Percentiles rank a stretch among this genome's conserved stretches.
phyloP scores from a whole-genome alignment of 2,797 vertebrate species.

The Leptodactylus fallax region DNA sequence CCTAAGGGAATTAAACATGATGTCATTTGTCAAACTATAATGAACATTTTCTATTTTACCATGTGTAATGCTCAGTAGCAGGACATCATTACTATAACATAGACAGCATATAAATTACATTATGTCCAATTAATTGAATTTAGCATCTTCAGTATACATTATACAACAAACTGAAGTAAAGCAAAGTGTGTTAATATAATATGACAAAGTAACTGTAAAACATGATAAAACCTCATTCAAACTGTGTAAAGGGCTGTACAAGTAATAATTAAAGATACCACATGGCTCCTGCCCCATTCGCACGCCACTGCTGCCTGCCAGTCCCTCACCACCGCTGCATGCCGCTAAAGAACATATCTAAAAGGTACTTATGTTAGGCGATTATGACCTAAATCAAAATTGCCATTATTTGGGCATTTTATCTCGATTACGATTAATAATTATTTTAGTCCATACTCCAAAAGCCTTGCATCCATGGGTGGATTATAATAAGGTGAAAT shows the following conservation, averaged over 20 bases:
- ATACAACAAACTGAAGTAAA: not conserved
- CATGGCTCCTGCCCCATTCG: not conserved
- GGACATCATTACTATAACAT: slow-evolving; percentile 18
- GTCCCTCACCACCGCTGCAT: no score
- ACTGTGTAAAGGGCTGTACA: not conserved
- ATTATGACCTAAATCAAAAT: no score
- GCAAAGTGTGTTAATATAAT: not conserved
- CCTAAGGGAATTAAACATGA: not conserved
- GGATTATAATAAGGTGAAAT: no score
- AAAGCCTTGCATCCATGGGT: no score
- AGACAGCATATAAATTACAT: slow-evolving; percentile 12
- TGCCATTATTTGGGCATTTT: no score
- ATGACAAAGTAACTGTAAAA: not conserved
- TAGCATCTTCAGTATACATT: not conserved
- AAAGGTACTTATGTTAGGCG: no score
- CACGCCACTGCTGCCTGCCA: no score
- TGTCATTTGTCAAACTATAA: not conserved
- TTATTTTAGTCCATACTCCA: no score
- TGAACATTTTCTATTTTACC: slow-evolving; percentile 1
- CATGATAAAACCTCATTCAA: not conserved
- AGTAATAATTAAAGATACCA: not conserved
- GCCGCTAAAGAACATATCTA: no score
- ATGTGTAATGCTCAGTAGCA: not conserved
- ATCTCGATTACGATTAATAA: no score
- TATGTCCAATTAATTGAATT: slow-evolving; percentile 26